Percentiles rank a stretch among this genome's conserved stretches.
These are phyloP conservation scores for Plutomurus gul DNA, from an alignment of 1,140 invertebrate genomes.

Conservation along the genomic window DNA sequence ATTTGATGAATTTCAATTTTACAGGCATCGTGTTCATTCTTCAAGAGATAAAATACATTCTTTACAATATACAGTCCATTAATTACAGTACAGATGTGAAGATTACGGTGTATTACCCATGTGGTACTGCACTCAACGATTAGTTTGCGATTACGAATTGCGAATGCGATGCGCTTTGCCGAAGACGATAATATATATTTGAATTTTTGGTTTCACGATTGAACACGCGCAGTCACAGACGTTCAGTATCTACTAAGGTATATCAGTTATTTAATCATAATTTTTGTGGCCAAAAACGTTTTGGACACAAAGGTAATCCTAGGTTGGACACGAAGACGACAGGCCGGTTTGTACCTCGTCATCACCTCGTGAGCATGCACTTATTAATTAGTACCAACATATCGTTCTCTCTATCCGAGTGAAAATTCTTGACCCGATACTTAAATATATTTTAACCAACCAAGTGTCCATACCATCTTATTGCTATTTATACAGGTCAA, in stretches of 20 bases:
- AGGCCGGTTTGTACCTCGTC: too few relatives aligned
- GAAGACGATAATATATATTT: neutral
- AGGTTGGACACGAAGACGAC: too few relatives aligned
- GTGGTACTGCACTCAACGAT: too few relatives aligned
- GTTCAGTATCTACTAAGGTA: neutral
- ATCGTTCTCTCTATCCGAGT: neutral
- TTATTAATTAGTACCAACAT: too few relatives aligned
- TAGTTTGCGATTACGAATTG: neutral
- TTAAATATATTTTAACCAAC: neutral
- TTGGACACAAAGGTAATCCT: too few relatives aligned
- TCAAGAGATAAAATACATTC: too few relatives aligned
- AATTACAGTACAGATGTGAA: too few relatives aligned
- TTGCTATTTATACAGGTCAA: constrained; percentile 1
- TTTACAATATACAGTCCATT: neutral
- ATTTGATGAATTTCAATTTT: too few relatives aligned
- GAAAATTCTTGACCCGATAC: neutral
- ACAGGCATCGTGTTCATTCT: too few relatives aligned
- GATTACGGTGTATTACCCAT: too few relatives aligned
- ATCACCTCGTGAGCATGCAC: too few relatives aligned
- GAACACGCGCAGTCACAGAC: neutral
- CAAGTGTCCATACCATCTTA: neutral
- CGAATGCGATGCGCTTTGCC: neutral
- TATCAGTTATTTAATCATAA: neutral
- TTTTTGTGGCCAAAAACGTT: neutral
- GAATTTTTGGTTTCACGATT: neutral